These are phyloP conservation scores for Platycheirus albimanus DNA, from an alignment of 2,888 invertebrate genomes.

Conservation along the genomic window DNA sequence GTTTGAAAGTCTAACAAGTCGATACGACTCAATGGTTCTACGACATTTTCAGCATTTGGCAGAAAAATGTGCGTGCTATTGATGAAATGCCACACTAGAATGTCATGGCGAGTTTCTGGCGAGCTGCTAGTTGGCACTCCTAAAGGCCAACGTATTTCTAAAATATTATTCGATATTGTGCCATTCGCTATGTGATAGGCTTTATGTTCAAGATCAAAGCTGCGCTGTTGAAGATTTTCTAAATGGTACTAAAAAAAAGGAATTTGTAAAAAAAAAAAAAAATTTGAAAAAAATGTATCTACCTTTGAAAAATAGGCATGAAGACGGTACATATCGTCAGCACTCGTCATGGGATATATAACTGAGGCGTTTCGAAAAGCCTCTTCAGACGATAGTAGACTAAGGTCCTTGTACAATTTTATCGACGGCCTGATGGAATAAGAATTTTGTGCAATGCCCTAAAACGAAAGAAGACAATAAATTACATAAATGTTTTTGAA, in stretches of 20 bases:
- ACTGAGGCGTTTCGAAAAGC: constrained; percentile 85
- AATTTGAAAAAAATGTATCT: constrained; percentile 76
- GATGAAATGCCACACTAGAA: constrained; percentile 93
- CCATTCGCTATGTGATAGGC: constrained; percentile 83
- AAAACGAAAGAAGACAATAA: constrained; percentile 46
- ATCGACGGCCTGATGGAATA: constrained; percentile 78
- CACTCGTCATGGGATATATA: constrained; percentile 86
- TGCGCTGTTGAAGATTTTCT: constrained; percentile 81
- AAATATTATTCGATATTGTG: constrained; percentile 84
- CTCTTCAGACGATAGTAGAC: constrained; percentile 80
- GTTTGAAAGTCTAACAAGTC: constrained; percentile 87
- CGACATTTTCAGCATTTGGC: constrained; percentile 90
- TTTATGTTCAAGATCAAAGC: constrained; percentile 80
- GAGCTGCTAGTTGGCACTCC: constrained; percentile 87
- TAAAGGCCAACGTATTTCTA: constrained; percentile 88
- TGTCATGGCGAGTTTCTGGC: constrained; percentile 90
- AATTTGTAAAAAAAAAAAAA: constrained; percentile 6
- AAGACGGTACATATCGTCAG: constrained; percentile 87
- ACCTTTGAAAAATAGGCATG: constrained; percentile 89
- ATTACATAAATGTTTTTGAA: too few species aligned
- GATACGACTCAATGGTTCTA: constrained; percentile 86
- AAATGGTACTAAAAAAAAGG: constrained; percentile 82
- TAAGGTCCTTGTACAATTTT: constrained; percentile 83
- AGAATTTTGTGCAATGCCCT: constrained; percentile 80
- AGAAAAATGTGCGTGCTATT: constrained; percentile 92